Conservation (phyloP, 1,140 invertebrate genomes). For the Atta texana region DNA sequence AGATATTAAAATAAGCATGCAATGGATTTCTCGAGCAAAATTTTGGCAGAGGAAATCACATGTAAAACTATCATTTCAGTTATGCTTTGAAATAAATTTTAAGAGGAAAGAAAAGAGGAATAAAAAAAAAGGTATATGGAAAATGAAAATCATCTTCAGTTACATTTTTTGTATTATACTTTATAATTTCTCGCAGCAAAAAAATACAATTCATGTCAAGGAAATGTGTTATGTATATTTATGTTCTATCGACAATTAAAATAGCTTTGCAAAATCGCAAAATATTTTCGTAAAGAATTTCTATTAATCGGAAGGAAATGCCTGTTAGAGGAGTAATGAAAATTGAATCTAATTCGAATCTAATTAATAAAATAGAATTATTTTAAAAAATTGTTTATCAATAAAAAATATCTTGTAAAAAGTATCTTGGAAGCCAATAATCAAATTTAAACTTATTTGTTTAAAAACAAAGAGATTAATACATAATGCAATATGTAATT, state of each 20-base stretch:
- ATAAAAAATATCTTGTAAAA: conserved; percentile 4
- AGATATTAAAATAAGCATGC: not conserved
- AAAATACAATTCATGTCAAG: not conserved
- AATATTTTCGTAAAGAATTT: not conserved
- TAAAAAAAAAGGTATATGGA: not conserved
- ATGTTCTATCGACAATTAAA: not conserved
- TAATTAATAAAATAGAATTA: too few species aligned
- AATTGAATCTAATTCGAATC: not conserved
- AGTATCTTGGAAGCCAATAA: not conserved
- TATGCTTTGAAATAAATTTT: not conserved
- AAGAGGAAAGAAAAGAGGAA: not conserved
- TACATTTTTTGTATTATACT: not conserved
- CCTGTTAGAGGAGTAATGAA: not conserved
- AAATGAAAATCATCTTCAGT: not conserved
- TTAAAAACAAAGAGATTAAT: not conserved
- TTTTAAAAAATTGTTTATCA: not conserved
- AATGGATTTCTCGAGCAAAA: not conserved
- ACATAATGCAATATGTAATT: not conserved
- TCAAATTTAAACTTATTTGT: not conserved
- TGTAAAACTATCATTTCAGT: not conserved
- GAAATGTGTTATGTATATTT: not conserved
- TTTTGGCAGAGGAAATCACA: not conserved
- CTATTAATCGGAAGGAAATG: not conserved
- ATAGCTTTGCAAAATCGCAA: not conserved
- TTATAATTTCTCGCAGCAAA: not conserved